phyloP scores from a whole-genome alignment of 2,797 vertebrate species.

The Pantherophis vulpinus region DNA sequence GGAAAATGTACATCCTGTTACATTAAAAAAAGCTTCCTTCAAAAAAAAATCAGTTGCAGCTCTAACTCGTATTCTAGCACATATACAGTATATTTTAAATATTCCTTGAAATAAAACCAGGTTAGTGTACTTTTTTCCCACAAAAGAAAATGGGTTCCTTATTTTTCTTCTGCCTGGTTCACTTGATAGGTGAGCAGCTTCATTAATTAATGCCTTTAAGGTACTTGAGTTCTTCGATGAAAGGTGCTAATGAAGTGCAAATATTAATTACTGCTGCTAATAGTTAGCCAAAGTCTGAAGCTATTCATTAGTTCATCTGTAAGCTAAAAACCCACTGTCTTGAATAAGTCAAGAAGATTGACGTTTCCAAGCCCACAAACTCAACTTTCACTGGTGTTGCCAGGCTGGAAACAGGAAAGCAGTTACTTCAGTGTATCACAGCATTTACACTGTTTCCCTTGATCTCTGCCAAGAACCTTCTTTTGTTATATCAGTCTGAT shows the following conservation, averaged over 20 bases:
- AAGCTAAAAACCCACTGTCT: not conserved
- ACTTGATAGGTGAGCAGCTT: conserved; percentile 17
- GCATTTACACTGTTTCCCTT: conserved; percentile 12
- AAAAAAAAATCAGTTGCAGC: not conserved
- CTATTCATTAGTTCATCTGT: conserved; percentile 36
- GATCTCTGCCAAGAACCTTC: conserved; percentile 17
- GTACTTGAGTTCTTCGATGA: conserved; percentile 19
- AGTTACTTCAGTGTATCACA: conserved; percentile 1
- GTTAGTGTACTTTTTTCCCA: not conserved
- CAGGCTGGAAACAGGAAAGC: conserved; percentile 1
- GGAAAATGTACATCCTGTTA: not conserved
- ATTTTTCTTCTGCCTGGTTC: conserved; percentile 27
- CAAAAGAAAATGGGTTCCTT: not conserved
- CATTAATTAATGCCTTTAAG: conserved; percentile 24
- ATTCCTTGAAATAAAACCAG: not conserved
- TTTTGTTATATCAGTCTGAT: conserved; percentile 20
- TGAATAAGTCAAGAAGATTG: conserved; percentile 20
- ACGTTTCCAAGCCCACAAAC: conserved; percentile 22
- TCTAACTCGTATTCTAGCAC: not conserved
- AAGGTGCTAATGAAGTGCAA: conserved; percentile 34
- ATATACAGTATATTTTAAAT: conserved; percentile 8
- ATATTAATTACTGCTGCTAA: conserved; percentile 38
- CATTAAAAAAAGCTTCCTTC: not conserved
- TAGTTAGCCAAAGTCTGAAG: conserved; percentile 25
- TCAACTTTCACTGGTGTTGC: not conserved